Conservation (phyloP, 2,888 invertebrate species). For the Acleris holmiana region DNA sequence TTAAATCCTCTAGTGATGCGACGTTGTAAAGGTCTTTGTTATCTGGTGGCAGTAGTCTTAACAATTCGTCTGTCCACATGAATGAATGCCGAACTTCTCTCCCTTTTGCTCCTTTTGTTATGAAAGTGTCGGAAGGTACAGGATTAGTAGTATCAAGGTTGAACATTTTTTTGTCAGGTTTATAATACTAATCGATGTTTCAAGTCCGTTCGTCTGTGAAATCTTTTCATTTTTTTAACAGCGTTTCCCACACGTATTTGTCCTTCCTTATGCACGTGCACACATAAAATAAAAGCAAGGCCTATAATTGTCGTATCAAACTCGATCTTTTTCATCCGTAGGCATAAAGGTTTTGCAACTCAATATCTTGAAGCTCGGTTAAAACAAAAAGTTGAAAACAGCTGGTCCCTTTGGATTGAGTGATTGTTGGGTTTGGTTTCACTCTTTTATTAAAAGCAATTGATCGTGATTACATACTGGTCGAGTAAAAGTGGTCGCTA, state of each 20-base stretch:
- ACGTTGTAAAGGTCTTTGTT: constrained; percentile 45
- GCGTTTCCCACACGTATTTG: constrained; percentile 23
- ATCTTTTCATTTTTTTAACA: constrained; percentile 29
- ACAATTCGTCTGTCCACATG: constrained; percentile 70
- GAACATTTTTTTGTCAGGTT: constrained; percentile 42
- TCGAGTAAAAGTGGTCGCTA: constrained; percentile 24
- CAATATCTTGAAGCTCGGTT: constrained; percentile 40
- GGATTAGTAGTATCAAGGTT: constrained; percentile 70
- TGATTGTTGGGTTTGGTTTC: constrained; percentile 57
- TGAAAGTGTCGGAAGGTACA: constrained; percentile 61
- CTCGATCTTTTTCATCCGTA: constrained; percentile 18
- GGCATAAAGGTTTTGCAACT: constrained; percentile 45
- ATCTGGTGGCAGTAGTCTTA: constrained; percentile 46
- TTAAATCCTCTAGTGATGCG: constrained; percentile 38
- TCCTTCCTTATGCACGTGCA: constrained; percentile 25
- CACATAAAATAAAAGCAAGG: constrained; percentile 13
- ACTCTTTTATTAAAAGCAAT: constrained; percentile 70
- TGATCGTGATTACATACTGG: constrained; percentile 63
- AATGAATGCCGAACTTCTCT: constrained; percentile 62
- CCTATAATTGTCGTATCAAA: constrained; percentile 19
- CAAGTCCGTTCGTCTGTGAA: constrained; percentile 42
- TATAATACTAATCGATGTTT: constrained; percentile 49
- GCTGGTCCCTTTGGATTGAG: constrained; percentile 57
- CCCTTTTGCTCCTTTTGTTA: constrained; percentile 65
- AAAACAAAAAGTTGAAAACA: constrained; percentile 54